A percentile compares a stretch with the other conserved stretches of the same genome.
Conservation (phyloP, 2,113 vertebrate genomes). For the Sceloporus tristichus region DNA sequence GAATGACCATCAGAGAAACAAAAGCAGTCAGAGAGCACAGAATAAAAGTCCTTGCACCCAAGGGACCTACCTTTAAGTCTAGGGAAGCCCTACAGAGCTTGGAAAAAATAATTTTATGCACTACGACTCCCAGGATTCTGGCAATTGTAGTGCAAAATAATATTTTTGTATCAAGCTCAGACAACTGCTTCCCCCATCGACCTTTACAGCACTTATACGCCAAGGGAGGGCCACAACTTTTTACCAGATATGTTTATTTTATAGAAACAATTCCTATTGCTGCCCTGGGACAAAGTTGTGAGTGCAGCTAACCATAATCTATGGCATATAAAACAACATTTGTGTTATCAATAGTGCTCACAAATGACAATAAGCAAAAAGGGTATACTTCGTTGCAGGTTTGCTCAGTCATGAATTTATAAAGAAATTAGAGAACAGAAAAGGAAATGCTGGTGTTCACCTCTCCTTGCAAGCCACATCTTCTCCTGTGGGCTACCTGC, state of each 20-base stretch:
- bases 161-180: no score
- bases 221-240: not conserved
- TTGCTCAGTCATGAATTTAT: not conserved
- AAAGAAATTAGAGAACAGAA: not conserved
- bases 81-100: not conserved
- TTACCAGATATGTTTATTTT: slow-evolving; percentile 27
- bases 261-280: not conserved
- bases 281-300: slow-evolving; percentile 28
- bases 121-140: no score
- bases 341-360: not conserved
- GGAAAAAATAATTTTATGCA: no score
- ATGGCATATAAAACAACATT: not conserved
- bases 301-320: not conserved
- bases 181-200: no score
- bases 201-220: not conserved
- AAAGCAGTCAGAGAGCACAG: not conserved
- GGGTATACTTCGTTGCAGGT: not conserved
- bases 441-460: not conserved
- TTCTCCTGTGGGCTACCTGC: not conserved
- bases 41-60: not conserved
- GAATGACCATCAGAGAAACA: not conserved
- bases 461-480: not conserved
- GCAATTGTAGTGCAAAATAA: no score
- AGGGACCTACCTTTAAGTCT: not conserved
- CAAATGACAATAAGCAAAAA: not conserved